A percentile compares a stretch with the other conserved stretches of the same genome.
Conservation (phyloP, 2,888 invertebrate species). For the Amphipyra tragopoginis region DNA sequence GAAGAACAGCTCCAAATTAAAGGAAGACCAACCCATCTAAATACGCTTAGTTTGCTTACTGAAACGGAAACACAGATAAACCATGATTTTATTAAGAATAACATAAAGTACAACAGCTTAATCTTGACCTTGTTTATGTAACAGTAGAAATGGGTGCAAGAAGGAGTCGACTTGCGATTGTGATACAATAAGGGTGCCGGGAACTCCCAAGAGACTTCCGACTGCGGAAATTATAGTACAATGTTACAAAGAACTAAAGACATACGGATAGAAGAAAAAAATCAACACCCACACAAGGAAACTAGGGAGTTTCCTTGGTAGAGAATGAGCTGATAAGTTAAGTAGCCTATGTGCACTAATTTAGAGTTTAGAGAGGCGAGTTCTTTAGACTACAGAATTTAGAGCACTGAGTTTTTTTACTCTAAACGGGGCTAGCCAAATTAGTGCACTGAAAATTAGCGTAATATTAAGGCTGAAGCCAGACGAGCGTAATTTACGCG, state of each 20-base stretch:
- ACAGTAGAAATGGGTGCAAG: background rate
- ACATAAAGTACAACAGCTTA: background rate
- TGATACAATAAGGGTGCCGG: constrained; percentile 8
- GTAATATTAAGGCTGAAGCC: too few species aligned
- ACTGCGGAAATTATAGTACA: constrained; percentile 32
- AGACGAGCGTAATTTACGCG: too few species aligned
- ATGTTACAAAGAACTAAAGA: constrained; percentile 33
- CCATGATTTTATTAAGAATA: background rate
- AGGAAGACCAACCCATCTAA: background rate
- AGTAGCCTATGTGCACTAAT: background rate
- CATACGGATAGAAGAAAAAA: constrained; percentile 13
- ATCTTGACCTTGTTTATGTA: background rate
- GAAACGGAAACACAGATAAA: background rate
- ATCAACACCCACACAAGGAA: constrained; percentile 8
- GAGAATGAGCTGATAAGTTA: background rate
- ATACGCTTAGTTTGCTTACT: background rate
- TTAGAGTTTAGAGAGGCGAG: background rate
- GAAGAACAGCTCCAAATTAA: background rate
- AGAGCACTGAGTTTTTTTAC: too few species aligned
- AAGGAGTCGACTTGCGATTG: background rate
- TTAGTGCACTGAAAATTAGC: too few species aligned
- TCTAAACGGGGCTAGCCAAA: too few species aligned
- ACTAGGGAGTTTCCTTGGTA: too few species aligned
- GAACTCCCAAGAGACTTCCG: constrained; percentile 15
- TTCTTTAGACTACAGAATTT: too few species aligned